Evolutionary conservation across 2,113 vertebrate species (phyloP).

Genomic region (Tetrao urogallus): DNA sequence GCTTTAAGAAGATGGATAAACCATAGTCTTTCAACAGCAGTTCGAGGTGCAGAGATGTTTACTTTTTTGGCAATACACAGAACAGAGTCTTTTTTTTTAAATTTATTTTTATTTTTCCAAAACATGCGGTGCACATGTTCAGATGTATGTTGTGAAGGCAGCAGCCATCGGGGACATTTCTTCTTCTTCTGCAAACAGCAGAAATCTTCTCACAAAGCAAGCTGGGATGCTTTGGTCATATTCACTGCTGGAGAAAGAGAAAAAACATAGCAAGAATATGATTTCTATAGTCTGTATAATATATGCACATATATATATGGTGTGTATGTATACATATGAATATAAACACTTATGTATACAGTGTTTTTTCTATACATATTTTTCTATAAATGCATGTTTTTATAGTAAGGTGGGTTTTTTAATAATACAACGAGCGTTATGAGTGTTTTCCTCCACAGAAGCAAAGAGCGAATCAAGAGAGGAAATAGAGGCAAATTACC

Average conservation of each 20-base stretch:
- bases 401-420: not conserved
- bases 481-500: conserved; percentile 27
- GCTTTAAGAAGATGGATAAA: not conserved
- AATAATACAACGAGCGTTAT: not conserved
- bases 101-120: not conserved
- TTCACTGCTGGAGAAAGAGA: not conserved
- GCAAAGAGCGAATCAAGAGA: conserved; percentile 42
- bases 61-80: not conserved
- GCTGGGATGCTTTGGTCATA: not conserved
- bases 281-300: not conserved
- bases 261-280: not conserved
- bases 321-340: not conserved
- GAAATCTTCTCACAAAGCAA: not conserved
- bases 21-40: not conserved
- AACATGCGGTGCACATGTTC: accelerated
- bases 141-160: not conserved
- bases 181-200: not conserved
- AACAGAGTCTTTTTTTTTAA: not conserved
- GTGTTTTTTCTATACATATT: not conserved
- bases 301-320: not conserved
- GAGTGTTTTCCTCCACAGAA: conserved; percentile 4
- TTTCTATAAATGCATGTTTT: not conserved
- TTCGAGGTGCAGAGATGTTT: not conserved
- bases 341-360: too few species aligned
- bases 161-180: not conserved